A percentile compares a stretch with the other conserved stretches of the same genome.
Conservation (phyloP, 2,113 vertebrate genomes). For the Pollimyrus isidori region DNA sequence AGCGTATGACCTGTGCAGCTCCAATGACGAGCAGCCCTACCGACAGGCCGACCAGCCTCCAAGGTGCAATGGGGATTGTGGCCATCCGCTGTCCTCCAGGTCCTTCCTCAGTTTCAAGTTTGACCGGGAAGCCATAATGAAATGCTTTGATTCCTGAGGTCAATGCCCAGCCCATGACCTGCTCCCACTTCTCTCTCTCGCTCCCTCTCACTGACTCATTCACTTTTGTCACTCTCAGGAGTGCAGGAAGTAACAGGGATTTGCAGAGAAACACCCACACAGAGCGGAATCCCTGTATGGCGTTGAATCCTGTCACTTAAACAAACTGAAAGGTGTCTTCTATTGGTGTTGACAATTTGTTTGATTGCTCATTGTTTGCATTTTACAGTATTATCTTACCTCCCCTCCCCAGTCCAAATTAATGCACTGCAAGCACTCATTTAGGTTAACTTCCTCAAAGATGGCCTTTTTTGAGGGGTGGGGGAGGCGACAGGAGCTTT, state of each 20-base stretch:
- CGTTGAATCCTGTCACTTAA: conserved; percentile 44
- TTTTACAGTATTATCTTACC: conserved; percentile 54
- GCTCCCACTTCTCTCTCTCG: conserved; percentile 40
- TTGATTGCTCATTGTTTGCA: conserved; percentile 44
- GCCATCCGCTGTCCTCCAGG: conserved; percentile 70
- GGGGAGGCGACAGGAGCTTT: not conserved
- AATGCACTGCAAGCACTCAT: conserved; percentile 8
- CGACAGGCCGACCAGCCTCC: conserved; percentile 50
- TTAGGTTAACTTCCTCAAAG: not conserved
- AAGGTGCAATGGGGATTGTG: conserved; percentile 62
- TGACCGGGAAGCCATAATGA: conserved; percentile 90
- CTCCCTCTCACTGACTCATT: conserved; percentile 26
- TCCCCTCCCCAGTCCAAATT: not conserved
- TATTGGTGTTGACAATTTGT: conserved; percentile 63
- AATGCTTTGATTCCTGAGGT: conserved; percentile 80
- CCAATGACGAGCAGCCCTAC: conserved; percentile 53
- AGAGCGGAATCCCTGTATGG: conserved; percentile 42
- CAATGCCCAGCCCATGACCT: not conserved
- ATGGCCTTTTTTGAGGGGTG: not conserved
- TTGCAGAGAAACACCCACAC: not conserved
- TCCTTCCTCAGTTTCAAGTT: conserved; percentile 90
- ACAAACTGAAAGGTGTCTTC: conserved; percentile 45
- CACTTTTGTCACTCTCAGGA: conserved; percentile 55
- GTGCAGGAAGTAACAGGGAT: conserved; percentile 30
- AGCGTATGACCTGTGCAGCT: conserved; percentile 51